Conservation (phyloP, 2,888 invertebrate species). For the Perizoma affinitatum region DNA sequence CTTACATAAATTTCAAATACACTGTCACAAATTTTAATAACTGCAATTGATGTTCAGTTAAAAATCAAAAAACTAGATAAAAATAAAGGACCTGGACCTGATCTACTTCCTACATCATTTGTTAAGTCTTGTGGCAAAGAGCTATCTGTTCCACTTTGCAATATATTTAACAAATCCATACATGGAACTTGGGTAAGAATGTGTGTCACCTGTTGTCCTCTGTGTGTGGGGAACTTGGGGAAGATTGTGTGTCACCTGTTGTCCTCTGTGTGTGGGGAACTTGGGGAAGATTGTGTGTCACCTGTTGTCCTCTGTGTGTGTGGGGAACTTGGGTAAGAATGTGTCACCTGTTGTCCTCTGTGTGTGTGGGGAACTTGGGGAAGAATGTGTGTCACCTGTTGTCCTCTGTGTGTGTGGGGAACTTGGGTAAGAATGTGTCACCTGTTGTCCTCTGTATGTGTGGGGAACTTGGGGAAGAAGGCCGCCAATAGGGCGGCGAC, state of each 20-base stretch:
- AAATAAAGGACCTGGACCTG: constrained; percentile 8
- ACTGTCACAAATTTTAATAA: constrained; percentile 1
- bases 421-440: constrained; percentile 96
- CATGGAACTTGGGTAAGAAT: constrained; percentile 98
- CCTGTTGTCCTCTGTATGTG: constrained; percentile 98
- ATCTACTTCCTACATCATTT: not conserved
- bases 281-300: constrained; percentile 99
- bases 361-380: constrained; percentile 98
- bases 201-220: too few species aligned
- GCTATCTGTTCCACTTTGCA: constrained; percentile 1
- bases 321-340: not conserved
- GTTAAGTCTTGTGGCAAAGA: not conserved
- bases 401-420: constrained; percentile 97
- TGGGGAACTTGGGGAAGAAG: constrained; percentile 98
- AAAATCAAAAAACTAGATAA: constrained; percentile 1
- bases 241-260: constrained; percentile 89
- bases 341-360: constrained; percentile 96
- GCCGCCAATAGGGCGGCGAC: constrained; percentile 96
- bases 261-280: constrained; percentile 98
- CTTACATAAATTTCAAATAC: not conserved
- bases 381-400: constrained; percentile 98
- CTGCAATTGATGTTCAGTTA: not conserved
- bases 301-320: too few species aligned
- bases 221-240: too few species aligned
- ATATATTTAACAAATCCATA: constrained; percentile 3